Evolutionary conservation across 2,888 invertebrate species (phyloP).

Genomic region (Diplolepis rosae): DNA sequence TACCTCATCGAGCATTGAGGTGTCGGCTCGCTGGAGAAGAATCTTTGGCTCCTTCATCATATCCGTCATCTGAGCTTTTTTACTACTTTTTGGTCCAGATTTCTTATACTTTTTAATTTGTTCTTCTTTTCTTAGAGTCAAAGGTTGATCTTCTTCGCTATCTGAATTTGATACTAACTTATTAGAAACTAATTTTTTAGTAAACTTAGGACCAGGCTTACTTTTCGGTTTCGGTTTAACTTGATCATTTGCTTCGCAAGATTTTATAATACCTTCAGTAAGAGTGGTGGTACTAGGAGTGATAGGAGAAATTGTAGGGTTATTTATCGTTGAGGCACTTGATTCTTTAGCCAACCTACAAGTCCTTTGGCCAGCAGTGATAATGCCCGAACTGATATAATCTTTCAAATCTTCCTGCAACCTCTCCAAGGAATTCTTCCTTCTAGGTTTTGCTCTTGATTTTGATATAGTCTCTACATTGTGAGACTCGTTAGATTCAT

Average conservation of each 20-base stretch:
- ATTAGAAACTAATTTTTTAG: constrained; percentile 44
- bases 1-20: constrained; percentile 59
- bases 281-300: neutral
- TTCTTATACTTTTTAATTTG: constrained; percentile 30
- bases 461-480: constrained; percentile 52
- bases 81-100: constrained; percentile 34
- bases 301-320: neutral
- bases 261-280: neutral
- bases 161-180: constrained; percentile 55
- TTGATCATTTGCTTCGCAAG: constrained; percentile 4
- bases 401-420: constrained; percentile 83
- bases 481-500: constrained; percentile 59
- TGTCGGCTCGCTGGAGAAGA: constrained; percentile 63
- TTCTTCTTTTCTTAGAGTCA: constrained; percentile 45
- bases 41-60: constrained; percentile 54
- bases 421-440: constrained; percentile 77
- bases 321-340: constrained; percentile 50
- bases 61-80: constrained; percentile 47
- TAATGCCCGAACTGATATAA: constrained; percentile 79
- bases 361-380: constrained; percentile 80
- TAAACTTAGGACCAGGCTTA: constrained; percentile 36
- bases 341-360: constrained; percentile 78
- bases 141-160: constrained; percentile 61
- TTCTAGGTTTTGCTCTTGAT: constrained; percentile 54
- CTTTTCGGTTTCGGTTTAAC: constrained; percentile 20